phyloP scores from a whole-genome alignment of 1,140 invertebrate species.

The Neocloeon triangulifer region DNA sequence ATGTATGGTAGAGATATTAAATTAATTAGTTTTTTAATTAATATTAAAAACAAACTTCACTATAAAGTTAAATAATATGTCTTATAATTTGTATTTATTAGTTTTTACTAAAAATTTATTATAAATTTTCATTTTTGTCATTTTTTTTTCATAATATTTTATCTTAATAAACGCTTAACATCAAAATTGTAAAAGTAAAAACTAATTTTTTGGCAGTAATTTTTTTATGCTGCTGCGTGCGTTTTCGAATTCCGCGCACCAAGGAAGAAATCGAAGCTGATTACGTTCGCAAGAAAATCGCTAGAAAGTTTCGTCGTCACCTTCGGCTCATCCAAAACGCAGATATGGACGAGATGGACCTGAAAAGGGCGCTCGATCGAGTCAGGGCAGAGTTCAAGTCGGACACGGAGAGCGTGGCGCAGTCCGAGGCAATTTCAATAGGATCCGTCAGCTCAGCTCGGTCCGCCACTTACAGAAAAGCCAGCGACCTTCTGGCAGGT shows the following conservation, averaged over 20 bases:
- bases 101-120: too few relatives aligned
- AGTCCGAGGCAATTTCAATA: slow-evolving; percentile 7
- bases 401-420: slow-evolving; percentile 15
- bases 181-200: too few relatives aligned
- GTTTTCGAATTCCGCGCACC: slow-evolving; percentile 67
- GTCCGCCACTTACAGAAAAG: slow-evolving; percentile 5
- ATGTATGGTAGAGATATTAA: too few relatives aligned
- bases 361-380: slow-evolving; percentile 34
- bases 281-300: slow-evolving; percentile 59
- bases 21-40: too few relatives aligned
- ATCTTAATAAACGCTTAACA: too few relatives aligned
- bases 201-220: slow-evolving; percentile 30
- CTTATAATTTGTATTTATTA: too few relatives aligned
- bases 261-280: slow-evolving; percentile 86
- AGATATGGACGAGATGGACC: slow-evolving; percentile 64
- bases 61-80: too few relatives aligned
- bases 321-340: slow-evolving; percentile 58
- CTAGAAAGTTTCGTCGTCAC: slow-evolving; percentile 55
- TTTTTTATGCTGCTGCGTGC: slow-evolving; percentile 62
- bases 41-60: too few relatives aligned
- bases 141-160: too few relatives aligned
- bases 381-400: slow-evolving; percentile 21
- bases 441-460: neutral
- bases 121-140: too few relatives aligned
- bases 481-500: slow-evolving; percentile 7